Conservation (phyloP, 2,888 invertebrate genomes). For the Heteromurus nitidus region DNA sequence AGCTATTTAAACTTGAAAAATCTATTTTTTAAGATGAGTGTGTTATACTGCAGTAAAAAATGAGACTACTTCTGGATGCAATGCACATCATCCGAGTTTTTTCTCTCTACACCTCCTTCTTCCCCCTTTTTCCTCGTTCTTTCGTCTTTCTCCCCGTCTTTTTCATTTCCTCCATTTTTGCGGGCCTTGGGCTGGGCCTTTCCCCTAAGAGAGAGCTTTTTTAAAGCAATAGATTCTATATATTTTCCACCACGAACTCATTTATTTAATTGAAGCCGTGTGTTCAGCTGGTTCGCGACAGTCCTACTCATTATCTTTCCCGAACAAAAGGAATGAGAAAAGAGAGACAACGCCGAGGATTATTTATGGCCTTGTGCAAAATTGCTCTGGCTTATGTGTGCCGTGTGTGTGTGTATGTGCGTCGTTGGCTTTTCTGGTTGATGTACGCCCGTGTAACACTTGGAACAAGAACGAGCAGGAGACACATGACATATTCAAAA, state of each 20-base stretch:
- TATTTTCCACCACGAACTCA: constrained; percentile 42
- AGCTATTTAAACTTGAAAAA: background rate
- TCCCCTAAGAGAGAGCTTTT: constrained; percentile 1
- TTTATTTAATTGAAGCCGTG: constrained; percentile 63
- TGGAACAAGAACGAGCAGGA: no score
- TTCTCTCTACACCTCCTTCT: constrained; percentile 47
- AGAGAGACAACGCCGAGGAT: constrained; percentile 40
- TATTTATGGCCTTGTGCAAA: constrained; percentile 59
- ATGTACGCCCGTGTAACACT: constrained; percentile 11
- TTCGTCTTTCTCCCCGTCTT: constrained; percentile 14
- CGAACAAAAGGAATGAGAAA: constrained; percentile 37
- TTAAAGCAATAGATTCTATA: background rate
- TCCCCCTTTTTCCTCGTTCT: no score
- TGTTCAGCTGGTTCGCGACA: constrained; percentile 34
- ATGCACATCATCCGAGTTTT: constrained; percentile 13
- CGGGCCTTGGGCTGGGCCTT: background rate
- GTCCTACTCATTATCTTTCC: constrained; percentile 47
- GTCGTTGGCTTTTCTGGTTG: no score
- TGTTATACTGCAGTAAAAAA: constrained; percentile 5
- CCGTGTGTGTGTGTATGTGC: no score
- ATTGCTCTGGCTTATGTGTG: no score
- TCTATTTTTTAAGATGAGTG: background rate
- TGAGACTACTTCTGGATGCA: background rate
- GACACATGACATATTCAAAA: constrained; percentile 3
- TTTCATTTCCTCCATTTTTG: constrained; percentile 3